Percentiles rank a stretch among this genome's conserved stretches.
phyloP scores from a whole-genome alignment of 37 sponge, comb jelly and placozoan species.

The Agelas oroides region DNA sequence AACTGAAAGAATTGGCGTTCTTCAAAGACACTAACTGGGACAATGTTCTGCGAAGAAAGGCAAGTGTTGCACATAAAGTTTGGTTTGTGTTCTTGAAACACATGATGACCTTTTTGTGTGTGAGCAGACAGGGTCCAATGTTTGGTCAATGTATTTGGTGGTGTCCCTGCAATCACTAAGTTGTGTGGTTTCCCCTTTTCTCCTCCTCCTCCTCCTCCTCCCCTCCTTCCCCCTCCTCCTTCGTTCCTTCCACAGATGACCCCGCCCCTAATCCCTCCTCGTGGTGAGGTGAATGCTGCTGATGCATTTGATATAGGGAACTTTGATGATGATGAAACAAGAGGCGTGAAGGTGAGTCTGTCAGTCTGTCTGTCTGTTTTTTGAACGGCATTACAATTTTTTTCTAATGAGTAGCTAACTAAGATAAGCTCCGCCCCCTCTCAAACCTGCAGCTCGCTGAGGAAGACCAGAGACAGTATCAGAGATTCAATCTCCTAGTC shows the following conservation, averaged over 20 bases:
- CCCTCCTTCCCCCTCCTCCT: background rate
- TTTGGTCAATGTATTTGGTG: no score
- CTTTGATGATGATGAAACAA: slow-evolving; percentile 94
- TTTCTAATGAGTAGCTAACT: no score
- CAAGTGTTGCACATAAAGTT: background rate
- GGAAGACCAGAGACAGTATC: slow-evolving; percentile 87
- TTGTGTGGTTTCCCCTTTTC: no score
- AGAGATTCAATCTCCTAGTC: slow-evolving; percentile 83
- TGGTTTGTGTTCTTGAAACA: background rate
- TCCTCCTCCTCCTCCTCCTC: no score
- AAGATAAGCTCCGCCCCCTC: no score
- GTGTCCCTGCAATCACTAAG: no score
- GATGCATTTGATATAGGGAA: slow-evolving; percentile 97
- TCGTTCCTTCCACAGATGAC: slow-evolving; percentile 23
- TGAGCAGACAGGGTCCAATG: background rate
- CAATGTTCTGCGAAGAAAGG: slow-evolving; percentile 54
- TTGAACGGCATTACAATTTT: no score
- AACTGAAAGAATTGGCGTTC: slow-evolving; percentile 76
- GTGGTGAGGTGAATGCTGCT: slow-evolving; percentile 98
- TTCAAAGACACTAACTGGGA: slow-evolving; percentile 71
- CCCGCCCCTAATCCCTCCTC: slow-evolving; percentile 94
- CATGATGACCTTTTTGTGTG: background rate
- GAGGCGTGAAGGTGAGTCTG: slow-evolving; percentile 75
- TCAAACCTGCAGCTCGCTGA: slow-evolving; percentile 69
- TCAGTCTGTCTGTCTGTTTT: no score